Evolutionary conservation across 2,888 invertebrate genomes (phyloP).

Genomic region (Notocelia uddmanniana): DNA sequence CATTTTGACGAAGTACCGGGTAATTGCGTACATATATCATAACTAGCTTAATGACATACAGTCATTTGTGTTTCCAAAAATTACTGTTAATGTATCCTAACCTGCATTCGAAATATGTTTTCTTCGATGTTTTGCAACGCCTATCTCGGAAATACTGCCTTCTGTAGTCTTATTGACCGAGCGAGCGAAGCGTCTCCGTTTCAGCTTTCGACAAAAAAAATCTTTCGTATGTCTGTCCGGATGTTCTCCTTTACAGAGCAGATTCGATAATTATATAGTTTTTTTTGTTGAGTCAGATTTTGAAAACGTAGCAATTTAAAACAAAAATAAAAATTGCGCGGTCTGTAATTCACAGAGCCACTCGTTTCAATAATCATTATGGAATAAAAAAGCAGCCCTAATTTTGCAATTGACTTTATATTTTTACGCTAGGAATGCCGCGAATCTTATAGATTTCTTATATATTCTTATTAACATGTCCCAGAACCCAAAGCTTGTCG

Average conservation of each 20-base stretch:
- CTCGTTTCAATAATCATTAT: too few species aligned
- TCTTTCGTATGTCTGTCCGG: too few species aligned
- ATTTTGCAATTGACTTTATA: background rate
- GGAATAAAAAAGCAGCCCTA: background rate
- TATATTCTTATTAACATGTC: background rate
- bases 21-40: background rate
- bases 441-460: background rate
- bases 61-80: background rate
- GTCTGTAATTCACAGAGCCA: too few species aligned
- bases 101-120: background rate
- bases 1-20: background rate
- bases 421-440: background rate
- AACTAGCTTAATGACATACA: background rate
- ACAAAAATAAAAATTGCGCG: too few species aligned
- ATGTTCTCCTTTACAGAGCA: too few species aligned
- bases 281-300: too few species aligned
- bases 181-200: too few species aligned
- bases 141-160: background rate
- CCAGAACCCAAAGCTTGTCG: constrained; percentile 28
- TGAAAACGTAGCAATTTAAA: too few species aligned
- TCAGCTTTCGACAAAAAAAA: too few species aligned
- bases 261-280: too few species aligned
- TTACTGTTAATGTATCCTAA: background rate
- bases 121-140: background rate
- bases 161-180: background rate